Evolutionary conservation across 2,113 vertebrate species (phyloP).

Genomic region (Suncus etruscus): DNA sequence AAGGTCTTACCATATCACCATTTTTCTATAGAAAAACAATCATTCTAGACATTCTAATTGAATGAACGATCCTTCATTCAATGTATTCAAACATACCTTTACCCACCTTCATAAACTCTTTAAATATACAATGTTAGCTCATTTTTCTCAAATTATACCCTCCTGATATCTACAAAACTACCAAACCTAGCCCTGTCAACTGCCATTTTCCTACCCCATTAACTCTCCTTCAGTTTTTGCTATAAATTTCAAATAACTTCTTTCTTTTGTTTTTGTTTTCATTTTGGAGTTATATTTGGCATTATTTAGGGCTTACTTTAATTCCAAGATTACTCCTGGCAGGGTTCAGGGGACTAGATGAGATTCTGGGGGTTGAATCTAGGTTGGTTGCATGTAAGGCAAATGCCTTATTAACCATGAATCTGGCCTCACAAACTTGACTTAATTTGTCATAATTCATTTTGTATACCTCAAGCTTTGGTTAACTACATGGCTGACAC

Average conservation of each 20-base stretch:
- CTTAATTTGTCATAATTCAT: not conserved
- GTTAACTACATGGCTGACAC: not conserved
- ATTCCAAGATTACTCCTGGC: too few relatives aligned
- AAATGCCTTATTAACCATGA: not conserved
- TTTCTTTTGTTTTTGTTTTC: too few relatives aligned
- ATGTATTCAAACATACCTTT: not conserved
- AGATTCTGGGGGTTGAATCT: too few relatives aligned
- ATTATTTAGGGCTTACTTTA: too few relatives aligned
- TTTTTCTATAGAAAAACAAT: conserved; percentile 7
- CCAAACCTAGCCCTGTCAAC: accelerated
- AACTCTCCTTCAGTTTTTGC: not conserved
- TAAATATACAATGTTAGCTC: not conserved
- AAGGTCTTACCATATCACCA: conserved; percentile 5
- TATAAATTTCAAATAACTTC: too few relatives aligned
- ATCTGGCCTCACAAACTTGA: not conserved
- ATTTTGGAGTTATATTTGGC: too few relatives aligned
- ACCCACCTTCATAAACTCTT: not conserved
- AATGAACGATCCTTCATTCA: conserved; percentile 17
- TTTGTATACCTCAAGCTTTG: not conserved
- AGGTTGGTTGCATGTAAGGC: too few relatives aligned
- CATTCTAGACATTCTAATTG: not conserved
- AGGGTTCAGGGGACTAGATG: too few relatives aligned
- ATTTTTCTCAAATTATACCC: conserved; percentile 20
- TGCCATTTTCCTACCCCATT: not conserved
- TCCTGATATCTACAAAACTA: not conserved